These are phyloP conservation scores for Momotus momota DNA, from an alignment of 2,797 vertebrate genomes.

Conservation along the genomic window DNA sequence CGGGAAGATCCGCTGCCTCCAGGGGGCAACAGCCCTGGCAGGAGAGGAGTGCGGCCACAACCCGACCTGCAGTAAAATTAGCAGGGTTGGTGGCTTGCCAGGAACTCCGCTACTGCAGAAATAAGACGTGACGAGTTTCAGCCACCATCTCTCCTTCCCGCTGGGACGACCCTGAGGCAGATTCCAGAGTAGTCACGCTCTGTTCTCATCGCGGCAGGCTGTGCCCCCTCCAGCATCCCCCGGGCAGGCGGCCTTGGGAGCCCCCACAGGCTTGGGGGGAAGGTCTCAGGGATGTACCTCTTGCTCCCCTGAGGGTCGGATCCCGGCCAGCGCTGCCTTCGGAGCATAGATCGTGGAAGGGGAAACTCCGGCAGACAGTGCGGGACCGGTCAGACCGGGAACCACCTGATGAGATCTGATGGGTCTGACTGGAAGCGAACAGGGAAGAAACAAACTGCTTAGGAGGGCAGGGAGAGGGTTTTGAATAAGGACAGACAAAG, in stretches of 20 bases:
- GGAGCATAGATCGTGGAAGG: fast-evolving
- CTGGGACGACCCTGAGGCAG: not conserved
- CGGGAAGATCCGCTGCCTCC: not conserved
- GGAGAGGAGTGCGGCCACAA: not conserved
- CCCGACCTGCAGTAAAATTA: not conserved
- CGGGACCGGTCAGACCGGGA: not conserved
- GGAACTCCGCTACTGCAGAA: not conserved
- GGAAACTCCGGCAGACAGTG: not conserved
- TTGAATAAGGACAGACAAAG: not conserved
- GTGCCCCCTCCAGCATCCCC: not conserved
- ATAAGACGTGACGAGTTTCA: not conserved
- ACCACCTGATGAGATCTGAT: not conserved
- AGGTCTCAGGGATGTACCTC: not conserved
- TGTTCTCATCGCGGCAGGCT: not conserved
- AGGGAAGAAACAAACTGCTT: not conserved
- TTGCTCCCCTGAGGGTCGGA: not conserved
- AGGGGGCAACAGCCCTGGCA: not conserved
- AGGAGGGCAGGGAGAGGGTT: not conserved
- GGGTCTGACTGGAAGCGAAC: not conserved
- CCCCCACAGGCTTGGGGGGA: fast-evolving
- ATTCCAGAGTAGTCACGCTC: not conserved
- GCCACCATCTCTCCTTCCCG: not conserved
- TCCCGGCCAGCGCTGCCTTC: not conserved
- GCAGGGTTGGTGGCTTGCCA: not conserved
- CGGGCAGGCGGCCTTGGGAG: not conserved